Conservation (phyloP, 2,888 invertebrate genomes). For the Trypoxylon attenuatum region DNA sequence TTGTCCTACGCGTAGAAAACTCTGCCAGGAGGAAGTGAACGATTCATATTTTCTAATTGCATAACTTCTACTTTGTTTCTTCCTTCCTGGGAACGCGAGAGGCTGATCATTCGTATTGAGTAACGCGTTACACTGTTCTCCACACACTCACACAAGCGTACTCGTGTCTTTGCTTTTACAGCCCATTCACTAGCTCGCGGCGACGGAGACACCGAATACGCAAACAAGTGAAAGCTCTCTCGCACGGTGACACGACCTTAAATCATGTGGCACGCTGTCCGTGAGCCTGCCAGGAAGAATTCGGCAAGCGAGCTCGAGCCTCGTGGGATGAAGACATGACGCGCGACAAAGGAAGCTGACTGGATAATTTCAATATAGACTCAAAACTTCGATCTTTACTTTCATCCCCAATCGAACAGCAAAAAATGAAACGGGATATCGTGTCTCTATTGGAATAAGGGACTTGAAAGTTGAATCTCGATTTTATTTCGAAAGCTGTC, state of each 20-base stretch:
- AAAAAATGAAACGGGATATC: too few relatives aligned
- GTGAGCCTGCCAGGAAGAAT: too few relatives aligned
- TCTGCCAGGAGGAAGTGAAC: not conserved
- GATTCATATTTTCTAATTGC: slow-evolving; percentile 1
- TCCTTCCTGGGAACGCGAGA: not conserved
- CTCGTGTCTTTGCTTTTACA: not conserved
- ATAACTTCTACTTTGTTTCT: not conserved
- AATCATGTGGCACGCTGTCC: not conserved
- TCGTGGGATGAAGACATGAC: too few relatives aligned
- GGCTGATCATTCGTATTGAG: not conserved
- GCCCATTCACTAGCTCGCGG: not conserved
- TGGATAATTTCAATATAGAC: too few relatives aligned
- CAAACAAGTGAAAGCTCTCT: slow-evolving; percentile 22
- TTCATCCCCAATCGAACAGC: too few relatives aligned
- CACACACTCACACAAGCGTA: not conserved
- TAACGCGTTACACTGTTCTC: not conserved
- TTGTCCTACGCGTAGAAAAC: not conserved
- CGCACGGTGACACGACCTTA: too few relatives aligned
- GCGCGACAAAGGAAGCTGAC: too few relatives aligned
- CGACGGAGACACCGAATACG: not conserved
- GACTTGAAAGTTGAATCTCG: too few relatives aligned
- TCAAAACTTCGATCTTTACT: too few relatives aligned
- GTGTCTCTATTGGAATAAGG: too few relatives aligned
- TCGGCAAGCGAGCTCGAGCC: too few relatives aligned
- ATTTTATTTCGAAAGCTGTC: too few relatives aligned